A percentile compares a stretch with the other conserved stretches of the same genome.
phyloP scores from a whole-genome alignment of 2,888 invertebrate species.

The Trissolcus japonicus region DNA sequence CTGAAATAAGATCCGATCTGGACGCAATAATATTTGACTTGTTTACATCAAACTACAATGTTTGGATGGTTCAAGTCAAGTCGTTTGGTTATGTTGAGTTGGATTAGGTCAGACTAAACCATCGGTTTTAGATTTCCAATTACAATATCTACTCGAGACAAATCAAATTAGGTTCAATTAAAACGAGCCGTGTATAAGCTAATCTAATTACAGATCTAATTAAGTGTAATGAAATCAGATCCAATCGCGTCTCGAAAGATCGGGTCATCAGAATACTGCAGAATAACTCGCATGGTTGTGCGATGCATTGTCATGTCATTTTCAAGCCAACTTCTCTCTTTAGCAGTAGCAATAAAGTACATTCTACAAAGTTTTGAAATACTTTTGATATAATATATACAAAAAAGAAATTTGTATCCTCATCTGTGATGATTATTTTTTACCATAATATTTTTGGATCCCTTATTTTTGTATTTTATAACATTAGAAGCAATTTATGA shows the following conservation, averaged over 20 bases:
- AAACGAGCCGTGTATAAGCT: conserved; percentile 15
- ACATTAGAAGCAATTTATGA: conserved; percentile 5
- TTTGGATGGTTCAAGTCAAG: neutral
- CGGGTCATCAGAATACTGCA: neutral
- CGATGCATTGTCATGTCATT: neutral
- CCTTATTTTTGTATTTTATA: neutral
- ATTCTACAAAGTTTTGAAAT: too few species aligned
- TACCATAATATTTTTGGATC: too few species aligned
- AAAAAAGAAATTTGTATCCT: too few species aligned
- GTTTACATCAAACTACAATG: neutral
- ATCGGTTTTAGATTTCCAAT: conserved; percentile 22
- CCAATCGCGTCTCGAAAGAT: conserved; percentile 18
- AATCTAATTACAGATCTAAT: conserved; percentile 37
- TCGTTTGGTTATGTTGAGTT: conserved; percentile 5
- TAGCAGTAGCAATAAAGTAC: too few species aligned
- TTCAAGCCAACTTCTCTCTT: neutral
- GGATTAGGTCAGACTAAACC: conserved; percentile 9
- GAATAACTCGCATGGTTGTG: neutral
- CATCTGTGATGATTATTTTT: neutral
- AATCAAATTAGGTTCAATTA: conserved; percentile 39
- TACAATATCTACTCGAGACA: conserved; percentile 29
- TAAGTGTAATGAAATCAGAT: conserved; percentile 22
- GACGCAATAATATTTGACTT: too few species aligned
- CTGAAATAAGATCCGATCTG: too few species aligned
- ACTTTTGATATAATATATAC: too few species aligned